Evolutionary conservation across 2,888 invertebrate genomes (phyloP), one percentile per base, ranked within the genome.

Genomic region (Griposia aprilina): DNA sequence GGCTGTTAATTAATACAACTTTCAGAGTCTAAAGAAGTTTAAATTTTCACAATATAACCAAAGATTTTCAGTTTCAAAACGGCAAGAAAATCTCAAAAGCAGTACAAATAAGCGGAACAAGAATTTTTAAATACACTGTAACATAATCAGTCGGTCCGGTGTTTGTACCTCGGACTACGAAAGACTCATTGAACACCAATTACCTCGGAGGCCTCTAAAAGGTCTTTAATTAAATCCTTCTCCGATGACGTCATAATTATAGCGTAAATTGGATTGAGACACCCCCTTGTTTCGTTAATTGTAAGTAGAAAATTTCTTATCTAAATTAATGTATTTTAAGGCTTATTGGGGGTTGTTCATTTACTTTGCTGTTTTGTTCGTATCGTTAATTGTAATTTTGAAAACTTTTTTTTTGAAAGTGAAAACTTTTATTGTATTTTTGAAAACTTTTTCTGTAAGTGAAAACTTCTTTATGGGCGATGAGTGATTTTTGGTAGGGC

Each of bases 221-320:
- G 96, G 94, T 93, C 96, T 97, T 95, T 97, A 96, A 97, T 97
- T 97, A 96, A 96, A 96, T 96, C 96, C 96, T 95, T 96, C 96
- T 97, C 96, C 95, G 93, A 95, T 97, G 96, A 96, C 96, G 95
- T 96, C 95, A 96, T 96, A 96, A 97, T 97, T 96, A 96, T 94
- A 93, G 94, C 93, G 93, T 92, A 95, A 96, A 96, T 96, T 96
- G 95, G 93, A 95, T 94, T 93, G 93, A 94, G 93, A 95, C 94
- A 93, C 93, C 93, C 90, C 92, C 94, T 93, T 94, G 94, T 95
- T 96, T 95, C 94, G 95, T 95, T 95, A 94, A 95, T 95, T 95
- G 94, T 95, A 92, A 94, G 94, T 93, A 92, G 94, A 93, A 93
- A 95, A 92, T 93, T 92, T 92, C 92, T 91, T 90, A 90, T 93